These are phyloP conservation scores for Atherix ibis DNA, from an alignment of 2,888 invertebrate genomes.

Conservation along the genomic window DNA sequence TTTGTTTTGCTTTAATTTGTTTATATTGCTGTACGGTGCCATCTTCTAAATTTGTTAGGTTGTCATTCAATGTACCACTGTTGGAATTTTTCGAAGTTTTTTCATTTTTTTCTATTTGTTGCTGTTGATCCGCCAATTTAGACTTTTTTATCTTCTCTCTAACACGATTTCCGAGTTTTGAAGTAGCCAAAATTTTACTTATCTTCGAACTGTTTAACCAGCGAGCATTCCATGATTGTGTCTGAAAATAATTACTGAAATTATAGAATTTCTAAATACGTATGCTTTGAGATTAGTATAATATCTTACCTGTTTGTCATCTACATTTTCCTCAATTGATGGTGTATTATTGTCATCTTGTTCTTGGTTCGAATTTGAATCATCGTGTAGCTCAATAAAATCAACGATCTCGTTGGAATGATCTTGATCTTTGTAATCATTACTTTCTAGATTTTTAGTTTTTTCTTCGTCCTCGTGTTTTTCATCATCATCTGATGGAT, in stretches of 20 bases:
- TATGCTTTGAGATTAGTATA: too few relatives aligned
- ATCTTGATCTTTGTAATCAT: slow-evolving; percentile 16
- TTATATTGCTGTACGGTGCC: slow-evolving; percentile 43
- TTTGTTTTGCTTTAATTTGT: slow-evolving; percentile 18
- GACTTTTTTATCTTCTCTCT: slow-evolving; percentile 40
- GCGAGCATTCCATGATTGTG: slow-evolving; percentile 40
- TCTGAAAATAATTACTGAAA: slow-evolving; percentile 6
- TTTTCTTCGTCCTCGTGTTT: neutral
- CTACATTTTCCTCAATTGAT: too few relatives aligned
- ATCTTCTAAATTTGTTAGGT: slow-evolving; percentile 30
- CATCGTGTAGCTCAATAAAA: slow-evolving; percentile 13
- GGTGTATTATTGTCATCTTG: too few relatives aligned
- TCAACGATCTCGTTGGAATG: slow-evolving; percentile 1
- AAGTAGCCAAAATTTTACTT: slow-evolving; percentile 38
- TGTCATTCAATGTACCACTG: slow-evolving; percentile 15
- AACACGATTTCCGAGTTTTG: slow-evolving; percentile 42
- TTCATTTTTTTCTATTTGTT: slow-evolving; percentile 10
- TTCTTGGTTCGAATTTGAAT: too few relatives aligned
- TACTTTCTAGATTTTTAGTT: slow-evolving; percentile 1
- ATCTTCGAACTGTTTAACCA: slow-evolving; percentile 46
- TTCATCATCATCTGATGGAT: slow-evolving; percentile 19
- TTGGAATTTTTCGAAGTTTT: slow-evolving; percentile 9
- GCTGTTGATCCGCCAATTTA: slow-evolving; percentile 17
- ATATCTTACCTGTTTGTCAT: too few relatives aligned
- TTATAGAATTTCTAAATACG: too few relatives aligned